A percentile compares a stretch with the other conserved stretches of the same genome.
phyloP scores from a whole-genome alignment of 37 sponge, comb jelly and placozoan genomes.

The Petrosia ficiformis region DNA sequence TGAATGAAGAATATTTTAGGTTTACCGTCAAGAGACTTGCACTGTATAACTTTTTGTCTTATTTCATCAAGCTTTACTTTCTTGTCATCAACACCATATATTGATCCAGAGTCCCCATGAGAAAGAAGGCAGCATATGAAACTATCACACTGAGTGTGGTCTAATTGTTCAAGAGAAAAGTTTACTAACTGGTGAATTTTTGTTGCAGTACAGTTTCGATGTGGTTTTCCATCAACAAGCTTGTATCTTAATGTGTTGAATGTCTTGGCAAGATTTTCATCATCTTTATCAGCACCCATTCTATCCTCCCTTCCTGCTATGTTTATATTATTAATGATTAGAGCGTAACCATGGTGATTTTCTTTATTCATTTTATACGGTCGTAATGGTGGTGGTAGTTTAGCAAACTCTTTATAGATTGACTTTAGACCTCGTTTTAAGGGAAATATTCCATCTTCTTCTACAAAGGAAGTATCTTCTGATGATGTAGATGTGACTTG shows the following conservation, averaged over 20 bases:
- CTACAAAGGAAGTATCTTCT: too few species aligned
- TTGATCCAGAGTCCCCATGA: not conserved
- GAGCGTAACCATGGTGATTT: slow-evolving; percentile 5
- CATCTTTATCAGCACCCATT: not conserved
- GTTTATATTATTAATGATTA: slow-evolving; percentile 6
- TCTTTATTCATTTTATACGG: not conserved
- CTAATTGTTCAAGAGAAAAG: not conserved
- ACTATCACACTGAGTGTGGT: not conserved
- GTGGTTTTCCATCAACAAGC: too few species aligned
- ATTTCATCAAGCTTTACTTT: not conserved
- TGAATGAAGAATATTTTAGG: slow-evolving; percentile 14
- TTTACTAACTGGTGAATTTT: not conserved
- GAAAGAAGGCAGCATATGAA: slow-evolving; percentile 10
- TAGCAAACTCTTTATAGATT: too few species aligned
- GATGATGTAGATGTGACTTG: too few species aligned
- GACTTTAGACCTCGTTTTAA: too few species aligned
- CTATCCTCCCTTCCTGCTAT: not conserved
- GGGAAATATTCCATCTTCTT: too few species aligned
- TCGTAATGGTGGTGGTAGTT: not conserved
- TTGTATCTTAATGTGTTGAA: not conserved
- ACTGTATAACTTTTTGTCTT: not conserved
- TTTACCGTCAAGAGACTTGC: slow-evolving; percentile 1
- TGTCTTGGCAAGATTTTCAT: not conserved
- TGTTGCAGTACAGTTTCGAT: not conserved
- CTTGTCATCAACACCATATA: not conserved